Percentiles rank a stretch among this genome's conserved stretches.
phyloP scores from a whole-genome alignment of 2,113 vertebrate species.

The Hiodon alosoides region DNA sequence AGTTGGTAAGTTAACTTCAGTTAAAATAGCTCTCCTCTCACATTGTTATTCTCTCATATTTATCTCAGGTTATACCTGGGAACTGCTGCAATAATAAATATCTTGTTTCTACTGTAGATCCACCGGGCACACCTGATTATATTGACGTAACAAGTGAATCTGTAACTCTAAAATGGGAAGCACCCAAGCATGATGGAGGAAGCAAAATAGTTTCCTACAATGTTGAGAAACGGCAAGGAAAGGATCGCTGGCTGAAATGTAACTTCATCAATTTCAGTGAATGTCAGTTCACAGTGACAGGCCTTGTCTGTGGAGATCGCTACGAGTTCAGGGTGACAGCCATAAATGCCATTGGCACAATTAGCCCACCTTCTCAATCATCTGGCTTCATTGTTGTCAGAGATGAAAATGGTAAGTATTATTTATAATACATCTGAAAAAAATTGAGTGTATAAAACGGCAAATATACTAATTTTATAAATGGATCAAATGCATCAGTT shows the following conservation, averaged over 20 bases:
- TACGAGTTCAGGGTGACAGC: slow-evolving; percentile 94
- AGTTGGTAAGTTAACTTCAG: slow-evolving; percentile 77
- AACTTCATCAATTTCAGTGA: slow-evolving; percentile 87
- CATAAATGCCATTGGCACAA: slow-evolving; percentile 90
- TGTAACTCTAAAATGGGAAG: slow-evolving; percentile 89
- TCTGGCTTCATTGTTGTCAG: slow-evolving; percentile 90
- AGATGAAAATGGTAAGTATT: slow-evolving; percentile 82
- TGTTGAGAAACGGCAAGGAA: slow-evolving; percentile 88
- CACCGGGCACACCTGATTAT: slow-evolving; percentile 93
- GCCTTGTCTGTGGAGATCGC: slow-evolving; percentile 82
- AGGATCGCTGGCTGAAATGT: slow-evolving; percentile 84
- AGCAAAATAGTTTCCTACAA: slow-evolving; percentile 93
- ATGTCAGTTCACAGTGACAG: slow-evolving; percentile 81
- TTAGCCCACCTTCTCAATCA: slow-evolving; percentile 95
- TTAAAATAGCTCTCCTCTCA: not conserved
- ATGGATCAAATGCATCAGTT: not conserved
- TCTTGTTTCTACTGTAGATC: slow-evolving; percentile 63
- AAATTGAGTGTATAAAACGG: not conserved
- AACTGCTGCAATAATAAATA: not conserved
- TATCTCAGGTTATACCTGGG: not conserved
- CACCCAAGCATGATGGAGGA: slow-evolving; percentile 87
- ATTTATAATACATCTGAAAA: not conserved
- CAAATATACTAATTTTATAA: not conserved
- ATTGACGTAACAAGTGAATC: slow-evolving; percentile 91
- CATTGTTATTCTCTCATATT: not conserved